Evolutionary conservation across 2,113 vertebrate genomes (phyloP), one percentile per base, ranked within the genome.

Genomic region (Caranx melampygus): DNA sequence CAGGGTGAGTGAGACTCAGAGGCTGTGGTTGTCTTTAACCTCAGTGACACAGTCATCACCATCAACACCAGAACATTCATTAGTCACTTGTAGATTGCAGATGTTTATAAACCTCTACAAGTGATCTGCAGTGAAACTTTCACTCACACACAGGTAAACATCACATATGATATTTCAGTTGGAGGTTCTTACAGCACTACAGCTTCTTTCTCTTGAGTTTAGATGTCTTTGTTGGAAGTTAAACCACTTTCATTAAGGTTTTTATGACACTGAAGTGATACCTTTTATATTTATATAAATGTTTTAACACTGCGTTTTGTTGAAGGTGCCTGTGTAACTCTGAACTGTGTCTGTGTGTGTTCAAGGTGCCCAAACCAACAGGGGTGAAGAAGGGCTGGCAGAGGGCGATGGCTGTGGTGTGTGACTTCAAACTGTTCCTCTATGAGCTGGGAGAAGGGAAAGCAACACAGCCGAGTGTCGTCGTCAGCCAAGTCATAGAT

Each of bases 351-450:
- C 9, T 80, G 16, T 83, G 11, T 62, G 2, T 72, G 40, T 37
- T 55, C 1, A 52, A 99, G 98, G 96, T 99, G 68, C 98, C 98
- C 7, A 99, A 99, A 90, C 98, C 98, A 10, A 96, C 97, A 3
- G 98, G 98, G 49, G 98, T 99, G 79, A 99, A 99, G 94, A 99
- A 97, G 79, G 98, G 98, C 5, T 99, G 98, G 98, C 98, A 99
- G 83, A 95, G 98, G 87, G 96, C 97, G 0, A 79, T 97, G 88
- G 97, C 97, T 18, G 96, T 99, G 35, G 97, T 99, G 31, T 99
- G 97, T 72, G 98, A 99, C 93, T 99, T 99, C 93, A 99, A 99
- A 77, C 94, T 99, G 26, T 99, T 99, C 89, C 94, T 99, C 0
- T 99, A 99, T 4, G 98, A 99, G 59, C 92, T 99, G 78, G 95